These are phyloP conservation scores for Bovichtus variegatus DNA, from an alignment of 2,797 vertebrate genomes.

Conservation along the genomic window DNA sequence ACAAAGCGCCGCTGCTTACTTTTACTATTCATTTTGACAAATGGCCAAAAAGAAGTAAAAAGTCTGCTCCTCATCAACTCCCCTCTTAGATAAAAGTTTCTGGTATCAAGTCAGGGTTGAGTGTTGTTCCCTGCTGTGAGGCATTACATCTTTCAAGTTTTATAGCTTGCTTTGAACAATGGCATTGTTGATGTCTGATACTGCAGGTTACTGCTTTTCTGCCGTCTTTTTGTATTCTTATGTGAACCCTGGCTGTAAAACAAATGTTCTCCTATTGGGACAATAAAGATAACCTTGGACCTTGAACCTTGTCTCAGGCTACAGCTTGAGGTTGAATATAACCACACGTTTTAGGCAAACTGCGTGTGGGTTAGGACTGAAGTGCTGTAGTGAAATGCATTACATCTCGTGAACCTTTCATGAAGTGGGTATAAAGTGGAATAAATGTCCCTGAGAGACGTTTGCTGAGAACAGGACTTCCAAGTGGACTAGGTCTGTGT, in stretches of 20 bases:
- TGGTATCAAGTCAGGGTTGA: not conserved
- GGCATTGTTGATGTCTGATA: not conserved
- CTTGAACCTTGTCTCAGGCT: no score
- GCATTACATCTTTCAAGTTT: not conserved
- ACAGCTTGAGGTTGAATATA: not conserved
- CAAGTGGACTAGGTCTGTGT: constrained; percentile 1
- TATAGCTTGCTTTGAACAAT: not conserved
- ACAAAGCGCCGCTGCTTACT: no score
- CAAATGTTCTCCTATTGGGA: no score
- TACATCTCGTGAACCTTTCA: not conserved
- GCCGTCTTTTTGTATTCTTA: no score
- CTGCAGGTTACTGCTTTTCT: no score
- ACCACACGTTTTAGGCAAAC: not conserved
- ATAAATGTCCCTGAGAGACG: not conserved
- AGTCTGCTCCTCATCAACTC: not conserved
- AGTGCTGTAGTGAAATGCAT: not conserved
- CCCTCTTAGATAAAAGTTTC: not conserved
- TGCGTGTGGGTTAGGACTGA: not conserved
- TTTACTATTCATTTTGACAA: constrained; percentile 16
- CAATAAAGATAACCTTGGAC: no score
- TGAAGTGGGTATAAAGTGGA: not conserved
- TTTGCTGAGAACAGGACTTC: constrained; percentile 2
- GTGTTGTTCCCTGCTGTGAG: not conserved
- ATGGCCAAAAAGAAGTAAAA: constrained; percentile 9
- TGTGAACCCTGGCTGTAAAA: no score